Conservation (phyloP, 2,797 vertebrate genomes). For the Artibeus lituratus region DNA sequence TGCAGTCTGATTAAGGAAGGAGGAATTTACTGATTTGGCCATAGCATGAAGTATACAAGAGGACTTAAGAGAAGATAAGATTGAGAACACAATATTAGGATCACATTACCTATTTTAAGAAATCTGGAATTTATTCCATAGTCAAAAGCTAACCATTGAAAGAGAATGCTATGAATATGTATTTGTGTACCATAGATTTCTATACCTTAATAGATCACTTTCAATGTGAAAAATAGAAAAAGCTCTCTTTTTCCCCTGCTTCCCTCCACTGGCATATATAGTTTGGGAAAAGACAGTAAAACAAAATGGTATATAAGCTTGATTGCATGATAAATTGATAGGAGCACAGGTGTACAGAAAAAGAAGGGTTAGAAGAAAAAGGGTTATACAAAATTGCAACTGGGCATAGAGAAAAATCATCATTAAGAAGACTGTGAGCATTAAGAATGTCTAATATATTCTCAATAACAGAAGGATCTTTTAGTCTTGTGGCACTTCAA, state of each 20-base stretch:
- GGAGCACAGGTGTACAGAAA: background rate
- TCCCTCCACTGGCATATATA: background rate
- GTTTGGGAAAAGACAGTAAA: background rate
- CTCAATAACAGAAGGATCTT: background rate
- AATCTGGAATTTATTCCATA: background rate
- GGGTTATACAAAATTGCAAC: background rate
- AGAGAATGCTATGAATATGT: background rate
- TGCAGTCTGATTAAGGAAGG: background rate
- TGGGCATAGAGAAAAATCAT: background rate
- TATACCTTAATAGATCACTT: background rate
- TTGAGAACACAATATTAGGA: background rate
- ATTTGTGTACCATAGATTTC: background rate
- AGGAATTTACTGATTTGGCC: background rate
- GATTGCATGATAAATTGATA: background rate
- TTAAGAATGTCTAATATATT: background rate
- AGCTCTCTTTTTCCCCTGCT: background rate
- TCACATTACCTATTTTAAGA: background rate
- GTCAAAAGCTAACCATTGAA: background rate
- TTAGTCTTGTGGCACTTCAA: background rate
- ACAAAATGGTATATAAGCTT: background rate
- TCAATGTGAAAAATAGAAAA: background rate
- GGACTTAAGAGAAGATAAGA: background rate
- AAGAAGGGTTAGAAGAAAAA: background rate
- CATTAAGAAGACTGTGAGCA: background rate
- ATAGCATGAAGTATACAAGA: background rate